Evolutionary conservation across 2,113 vertebrate genomes (phyloP).

Genomic region (Archilochus colubris): DNA sequence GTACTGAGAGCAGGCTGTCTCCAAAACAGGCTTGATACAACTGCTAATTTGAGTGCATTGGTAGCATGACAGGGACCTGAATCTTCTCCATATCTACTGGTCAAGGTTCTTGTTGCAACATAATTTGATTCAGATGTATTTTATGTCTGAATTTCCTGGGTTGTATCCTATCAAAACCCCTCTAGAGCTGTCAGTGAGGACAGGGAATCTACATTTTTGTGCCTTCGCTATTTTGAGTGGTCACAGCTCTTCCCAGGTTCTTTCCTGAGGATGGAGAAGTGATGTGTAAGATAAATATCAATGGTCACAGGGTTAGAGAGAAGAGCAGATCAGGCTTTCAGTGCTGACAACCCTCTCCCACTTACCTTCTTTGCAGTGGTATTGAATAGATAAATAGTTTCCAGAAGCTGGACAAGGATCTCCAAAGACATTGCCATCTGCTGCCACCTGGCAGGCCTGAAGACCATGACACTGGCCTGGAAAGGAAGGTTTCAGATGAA

Average conservation of each 20-base stretch:
- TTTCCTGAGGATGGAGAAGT: background rate
- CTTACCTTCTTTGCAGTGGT: constrained; percentile 90
- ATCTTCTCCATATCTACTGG: background rate
- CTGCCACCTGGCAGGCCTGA: constrained; percentile 87
- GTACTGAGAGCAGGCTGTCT: background rate
- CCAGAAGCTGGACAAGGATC: constrained; percentile 84
- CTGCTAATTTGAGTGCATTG: background rate
- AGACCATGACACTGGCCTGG: constrained; percentile 88
- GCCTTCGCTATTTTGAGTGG: background rate
- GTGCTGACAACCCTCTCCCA: background rate
- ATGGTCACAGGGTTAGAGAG: background rate
- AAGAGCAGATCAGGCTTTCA: background rate
- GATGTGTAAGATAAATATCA: background rate
- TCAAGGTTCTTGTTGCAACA: background rate
- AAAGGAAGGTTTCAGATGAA: background rate
- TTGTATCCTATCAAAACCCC: background rate
- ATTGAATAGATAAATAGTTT: constrained; percentile 90
- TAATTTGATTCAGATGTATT: background rate
- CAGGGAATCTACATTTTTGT: background rate
- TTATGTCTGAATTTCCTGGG: background rate
- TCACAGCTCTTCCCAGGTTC: background rate
- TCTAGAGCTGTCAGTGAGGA: background rate
- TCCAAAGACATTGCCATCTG: constrained; percentile 82
- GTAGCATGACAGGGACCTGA: background rate
- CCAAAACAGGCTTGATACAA: background rate